Evolutionary conservation across 1,140 invertebrate species (phyloP).

Genomic region (Akabosia matsudoensis): DNA sequence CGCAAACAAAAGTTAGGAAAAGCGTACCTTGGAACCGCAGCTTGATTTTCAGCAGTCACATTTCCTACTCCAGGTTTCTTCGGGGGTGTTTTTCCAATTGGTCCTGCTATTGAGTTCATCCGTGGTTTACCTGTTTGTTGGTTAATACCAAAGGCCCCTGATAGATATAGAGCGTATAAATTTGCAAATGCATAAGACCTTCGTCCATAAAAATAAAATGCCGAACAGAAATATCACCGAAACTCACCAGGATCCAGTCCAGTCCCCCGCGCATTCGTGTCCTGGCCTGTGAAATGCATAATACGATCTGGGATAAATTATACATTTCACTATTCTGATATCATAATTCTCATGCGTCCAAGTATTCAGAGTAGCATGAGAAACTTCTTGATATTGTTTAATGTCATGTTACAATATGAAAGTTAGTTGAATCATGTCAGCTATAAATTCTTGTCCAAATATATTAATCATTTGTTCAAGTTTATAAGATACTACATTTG

Average conservation of each 20-base stretch:
- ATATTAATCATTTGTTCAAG: too few species aligned
- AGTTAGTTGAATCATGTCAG: too few species aligned
- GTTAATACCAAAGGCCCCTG: background rate
- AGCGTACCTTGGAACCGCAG: background rate
- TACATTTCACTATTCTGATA: background rate
- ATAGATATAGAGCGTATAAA: too few species aligned
- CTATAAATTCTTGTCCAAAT: too few species aligned
- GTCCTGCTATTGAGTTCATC: slow-evolving; percentile 40
- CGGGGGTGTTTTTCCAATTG: slow-evolving; percentile 20
- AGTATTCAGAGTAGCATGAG: too few species aligned
- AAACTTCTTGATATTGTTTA: too few species aligned
- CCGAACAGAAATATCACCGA: slow-evolving; percentile 36
- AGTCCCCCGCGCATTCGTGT: slow-evolving; percentile 52
- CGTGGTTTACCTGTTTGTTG: slow-evolving; percentile 29
- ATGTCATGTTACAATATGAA: too few species aligned
- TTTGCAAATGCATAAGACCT: too few species aligned
- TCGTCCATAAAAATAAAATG: too few species aligned
- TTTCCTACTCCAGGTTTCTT: slow-evolving; percentile 3
- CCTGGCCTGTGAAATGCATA: slow-evolving; percentile 24
- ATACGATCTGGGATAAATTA: slow-evolving; percentile 42
- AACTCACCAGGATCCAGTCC: slow-evolving; percentile 61
- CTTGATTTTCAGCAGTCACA: slow-evolving; percentile 8
- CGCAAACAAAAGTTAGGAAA: background rate
- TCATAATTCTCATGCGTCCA: too few species aligned
- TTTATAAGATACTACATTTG: too few species aligned